Conservation (phyloP, 2,888 invertebrate genomes). For the Andrena dorsata region DNA sequence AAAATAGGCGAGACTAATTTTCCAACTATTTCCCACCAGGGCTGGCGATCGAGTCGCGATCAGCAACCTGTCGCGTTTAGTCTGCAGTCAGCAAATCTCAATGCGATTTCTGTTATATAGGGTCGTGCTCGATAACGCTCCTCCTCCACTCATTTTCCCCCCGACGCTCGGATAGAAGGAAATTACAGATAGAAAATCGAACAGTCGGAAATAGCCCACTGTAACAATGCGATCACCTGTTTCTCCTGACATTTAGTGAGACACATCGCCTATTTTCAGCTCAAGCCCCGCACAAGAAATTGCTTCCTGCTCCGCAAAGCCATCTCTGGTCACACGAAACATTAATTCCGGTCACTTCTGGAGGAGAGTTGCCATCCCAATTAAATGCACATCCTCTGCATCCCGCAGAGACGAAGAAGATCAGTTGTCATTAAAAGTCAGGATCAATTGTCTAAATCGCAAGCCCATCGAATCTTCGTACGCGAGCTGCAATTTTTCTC, state of each 20-base stretch:
- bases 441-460: not conserved
- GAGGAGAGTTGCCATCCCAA: no score
- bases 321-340: not conserved
- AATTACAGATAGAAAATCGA: conserved; percentile 17
- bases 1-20: conserved; percentile 61
- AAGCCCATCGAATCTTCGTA: not conserved
- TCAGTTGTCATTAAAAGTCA: not conserved
- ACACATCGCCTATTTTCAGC: not conserved
- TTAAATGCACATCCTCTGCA: not conserved
- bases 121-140: not conserved
- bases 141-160: not conserved
- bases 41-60: conserved; percentile 9
- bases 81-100: conserved; percentile 36
- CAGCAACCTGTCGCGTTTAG: conserved; percentile 37
- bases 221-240: conserved; percentile 14
- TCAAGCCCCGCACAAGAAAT: not conserved
- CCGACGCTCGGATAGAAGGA: not conserved
- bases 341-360: not conserved
- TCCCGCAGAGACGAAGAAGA: not conserved
- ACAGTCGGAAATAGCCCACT: conserved; percentile 1
- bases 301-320: not conserved
- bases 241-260: conserved; percentile 12
- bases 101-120: not conserved
- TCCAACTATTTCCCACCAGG: conserved; percentile 44
- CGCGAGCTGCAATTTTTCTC: not conserved